These are phyloP conservation scores for Arctopsyche grandis DNA, from an alignment of 1,140 invertebrate genomes.

Conservation along the genomic window DNA sequence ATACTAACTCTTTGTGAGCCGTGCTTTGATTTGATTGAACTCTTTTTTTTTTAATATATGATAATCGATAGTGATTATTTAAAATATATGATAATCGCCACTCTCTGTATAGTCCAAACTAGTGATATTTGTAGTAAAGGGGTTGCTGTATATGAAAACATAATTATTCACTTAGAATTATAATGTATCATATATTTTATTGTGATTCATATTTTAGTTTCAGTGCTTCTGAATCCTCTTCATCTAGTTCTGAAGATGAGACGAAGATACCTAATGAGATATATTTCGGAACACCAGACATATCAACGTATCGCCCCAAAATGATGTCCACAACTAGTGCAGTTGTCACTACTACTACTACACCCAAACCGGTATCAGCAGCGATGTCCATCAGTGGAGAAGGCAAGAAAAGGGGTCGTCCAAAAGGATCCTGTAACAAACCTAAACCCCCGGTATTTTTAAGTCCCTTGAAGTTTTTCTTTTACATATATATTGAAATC, in stretches of 20 bases:
- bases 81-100: no score
- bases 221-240: conserved; percentile 47
- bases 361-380: conserved; percentile 56
- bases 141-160: background rate
- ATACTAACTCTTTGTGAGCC: no score
- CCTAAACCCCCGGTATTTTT: conserved; percentile 59
- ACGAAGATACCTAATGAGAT: conserved; percentile 53
- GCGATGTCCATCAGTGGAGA: conserved; percentile 56
- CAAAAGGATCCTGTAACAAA: conserved; percentile 65
- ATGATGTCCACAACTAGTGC: background rate
- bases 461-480: conserved; percentile 5
- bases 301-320: conserved; percentile 48
- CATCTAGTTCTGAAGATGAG: conserved; percentile 51
- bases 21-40: no score
- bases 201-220: conserved; percentile 36
- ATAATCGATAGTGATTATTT: no score
- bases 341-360: conserved; percentile 44
- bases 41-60: no score
- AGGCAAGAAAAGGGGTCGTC: conserved; percentile 62
- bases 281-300: conserved; percentile 51
- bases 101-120: no score
- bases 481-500: conserved; percentile 1
- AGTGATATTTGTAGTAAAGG: background rate
- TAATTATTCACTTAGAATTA: background rate
- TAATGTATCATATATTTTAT: conserved; percentile 2